Evolutionary conservation across 53 echinoderm and acorn worm genomes (phyloP), one percentile per base, ranked within the genome.

Genomic region (Crossaster papposus): DNA sequence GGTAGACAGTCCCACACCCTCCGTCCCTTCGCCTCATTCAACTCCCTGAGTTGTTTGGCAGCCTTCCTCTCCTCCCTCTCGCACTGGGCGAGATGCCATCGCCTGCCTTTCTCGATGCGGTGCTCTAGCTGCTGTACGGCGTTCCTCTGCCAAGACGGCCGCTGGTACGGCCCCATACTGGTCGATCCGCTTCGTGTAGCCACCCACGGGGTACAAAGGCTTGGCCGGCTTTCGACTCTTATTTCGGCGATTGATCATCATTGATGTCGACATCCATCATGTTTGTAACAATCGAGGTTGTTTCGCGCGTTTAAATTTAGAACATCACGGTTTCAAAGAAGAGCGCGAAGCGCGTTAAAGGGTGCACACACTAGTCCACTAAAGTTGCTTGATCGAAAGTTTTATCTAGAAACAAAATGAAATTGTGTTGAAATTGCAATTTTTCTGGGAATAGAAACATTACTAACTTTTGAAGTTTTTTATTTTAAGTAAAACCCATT

Each of bases 121-220:
- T 29, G 29, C 52, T 84, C 84, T 44, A 84, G 72, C n/a, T 51
- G 28, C 84, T 84, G 71, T 9, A 6, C 72, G 84, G n/a, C 84
- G 84, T 44, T 84, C 84, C 72, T 84, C 71, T 14, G 84, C 84
- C 17, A 84, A 72, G 28, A 84, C 84, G 31, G 72, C 65, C 11
- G 84, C 37, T 11, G 84, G 84, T 28, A 84, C 84, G 53, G 84
- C 84, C 2, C 84, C 72, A 72, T 84, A 84, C 54, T 84, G 84
- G 51, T 84, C 84, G 31, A 84, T 71, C 37, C 84, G 84, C 53
- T 84, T 84, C 3, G 84, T 72, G 72, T 71, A 72, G 31, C 84
- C 84, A 36, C 84, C 84, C 8, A 84, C 84, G 14, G 84, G 84
- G 54, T 54, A 72, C 51, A 84, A 20, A 17, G 31, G 72, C 52